phyloP scores from a whole-genome alignment of 2,113 vertebrate species.

The Ramphastos sulfuratus region DNA sequence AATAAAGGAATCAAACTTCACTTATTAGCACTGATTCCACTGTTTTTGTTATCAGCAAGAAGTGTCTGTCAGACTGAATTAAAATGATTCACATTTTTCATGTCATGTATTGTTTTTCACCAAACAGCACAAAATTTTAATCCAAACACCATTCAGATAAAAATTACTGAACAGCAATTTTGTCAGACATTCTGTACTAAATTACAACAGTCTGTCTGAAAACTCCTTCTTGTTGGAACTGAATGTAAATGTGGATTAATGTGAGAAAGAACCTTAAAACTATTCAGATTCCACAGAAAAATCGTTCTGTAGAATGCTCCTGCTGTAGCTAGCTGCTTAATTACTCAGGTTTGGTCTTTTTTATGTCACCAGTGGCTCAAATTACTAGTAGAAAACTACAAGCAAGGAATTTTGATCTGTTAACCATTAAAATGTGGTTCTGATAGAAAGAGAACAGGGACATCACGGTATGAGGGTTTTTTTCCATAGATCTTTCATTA shows the following conservation, averaged over 20 bases:
- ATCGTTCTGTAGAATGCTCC: background rate
- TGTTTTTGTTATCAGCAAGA: background rate
- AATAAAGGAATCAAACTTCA: background rate
- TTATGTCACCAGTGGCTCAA: background rate
- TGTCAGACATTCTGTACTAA: background rate
- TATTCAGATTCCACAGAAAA: background rate
- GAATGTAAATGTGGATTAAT: background rate
- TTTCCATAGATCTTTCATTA: background rate
- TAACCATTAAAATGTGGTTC: background rate
- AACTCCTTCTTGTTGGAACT: background rate
- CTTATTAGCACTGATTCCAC: background rate
- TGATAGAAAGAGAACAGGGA: background rate
- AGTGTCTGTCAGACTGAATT: background rate
- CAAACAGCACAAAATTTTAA: background rate
- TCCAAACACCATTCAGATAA: background rate
- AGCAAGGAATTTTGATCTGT: background rate
- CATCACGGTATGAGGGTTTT: background rate
- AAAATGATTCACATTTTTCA: background rate
- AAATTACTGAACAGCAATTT: background rate
- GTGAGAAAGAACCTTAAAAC: background rate
- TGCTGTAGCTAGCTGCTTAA: background rate
- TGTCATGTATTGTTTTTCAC: background rate
- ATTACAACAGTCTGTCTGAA: background rate
- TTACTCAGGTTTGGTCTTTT: background rate
- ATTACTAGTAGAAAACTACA: background rate